Evolutionary conservation across 2,888 invertebrate genomes (phyloP), one percentile per base, ranked within the genome.

Genomic region (Trichogramma dendrolimi): DNA sequence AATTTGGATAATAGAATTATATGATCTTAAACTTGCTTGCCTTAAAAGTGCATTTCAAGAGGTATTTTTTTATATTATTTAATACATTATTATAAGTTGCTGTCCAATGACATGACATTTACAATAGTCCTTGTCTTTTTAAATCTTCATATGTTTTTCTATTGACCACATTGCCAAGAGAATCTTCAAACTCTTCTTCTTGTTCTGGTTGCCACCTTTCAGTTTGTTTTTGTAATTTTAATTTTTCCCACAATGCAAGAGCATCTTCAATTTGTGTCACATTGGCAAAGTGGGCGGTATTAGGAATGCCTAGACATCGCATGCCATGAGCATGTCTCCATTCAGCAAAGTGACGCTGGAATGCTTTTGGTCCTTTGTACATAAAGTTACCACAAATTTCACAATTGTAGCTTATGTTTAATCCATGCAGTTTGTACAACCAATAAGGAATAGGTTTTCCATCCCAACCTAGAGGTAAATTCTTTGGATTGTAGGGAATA

Each of bases 201-300:
- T 92, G 91, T 77, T 97, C 96, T 1, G 96, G 94, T 70, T 94
- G 93, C 91, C 95, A 99, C 66, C 98, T 85, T 80, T 97, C 97
- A 54, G 88, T 87, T 75, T 96, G 96, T 75, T 99, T 99, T 74
- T 94, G 94, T 6, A 90, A 86, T 79, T 97, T 97, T 11, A 99
- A 84, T 81, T 97, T 97, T 75, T 97, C 96, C 98, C 99, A 99
- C 66, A 99, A 81, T 47, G 95, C 94, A 55, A 98, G 84, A 0
- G 98, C 98, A 79, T 98, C 98, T 79, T 97, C 97, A 71, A 98
- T 98, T 77, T 96, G 94, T 1, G 98, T 99, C 46, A 99, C 98
- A 79, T 99, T 99, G 0, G 99, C 98, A 82, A 99, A 99, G 82
- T 99, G 99, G 0, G 99, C 98, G 0, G 99, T 99, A 80, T 99